Evolutionary conservation across 2,797 vertebrate genomes (phyloP), one percentile per base, ranked within the genome.

Genomic region (Sebastes oblongus): DNA sequence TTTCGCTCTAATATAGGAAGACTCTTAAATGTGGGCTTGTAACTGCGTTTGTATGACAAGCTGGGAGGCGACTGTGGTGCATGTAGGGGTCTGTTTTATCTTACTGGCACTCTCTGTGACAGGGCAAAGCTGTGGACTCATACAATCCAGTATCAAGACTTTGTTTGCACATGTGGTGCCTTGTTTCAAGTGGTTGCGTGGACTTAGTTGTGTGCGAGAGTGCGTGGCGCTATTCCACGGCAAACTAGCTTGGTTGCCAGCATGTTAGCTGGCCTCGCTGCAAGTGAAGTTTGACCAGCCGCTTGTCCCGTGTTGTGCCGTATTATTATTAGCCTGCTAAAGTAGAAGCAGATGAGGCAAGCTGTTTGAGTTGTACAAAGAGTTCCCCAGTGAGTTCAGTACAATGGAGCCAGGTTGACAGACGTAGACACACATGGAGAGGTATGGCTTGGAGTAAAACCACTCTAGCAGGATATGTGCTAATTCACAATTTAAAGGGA

Each of bases 341-440:
- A 90, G 83, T 91, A 78, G 74, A 88, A 89, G 81, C 90, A 92
- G 86, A 86, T 92, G 89, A 89, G 85, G 81, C 32, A 25, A 69
- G 75, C 61, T 79, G 74, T 88, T 86, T 80, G 50, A 79, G 72
- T 60, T 32, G 56, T 27, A 84, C 75, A 87, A 72, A 81, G 55
- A 78, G 58, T 46, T 22, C 58, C 81, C 50, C 32, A 61, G 72
- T 84, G 76, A 70, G 67, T 83, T 81, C 42, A 50, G 25, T 75
- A 77, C 78, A 85, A 54, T 73, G 39, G 64, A 77, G 77, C 30
- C 46, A 70, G 78, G 62, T 82, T 75, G 75, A 87, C 52, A 64
- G 54, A 60, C 74, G 46, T 1, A 72, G 50, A 72, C 39, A 66
- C 66, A 77, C 71, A 72, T 50, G 25, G 58, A 74, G 64, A 86